A percentile compares a stretch with the other conserved stretches of the same genome.
These are phyloP conservation scores for Lacanobia wlatinum DNA, from an alignment of 2,888 invertebrate species.

Conservation along the genomic window DNA sequence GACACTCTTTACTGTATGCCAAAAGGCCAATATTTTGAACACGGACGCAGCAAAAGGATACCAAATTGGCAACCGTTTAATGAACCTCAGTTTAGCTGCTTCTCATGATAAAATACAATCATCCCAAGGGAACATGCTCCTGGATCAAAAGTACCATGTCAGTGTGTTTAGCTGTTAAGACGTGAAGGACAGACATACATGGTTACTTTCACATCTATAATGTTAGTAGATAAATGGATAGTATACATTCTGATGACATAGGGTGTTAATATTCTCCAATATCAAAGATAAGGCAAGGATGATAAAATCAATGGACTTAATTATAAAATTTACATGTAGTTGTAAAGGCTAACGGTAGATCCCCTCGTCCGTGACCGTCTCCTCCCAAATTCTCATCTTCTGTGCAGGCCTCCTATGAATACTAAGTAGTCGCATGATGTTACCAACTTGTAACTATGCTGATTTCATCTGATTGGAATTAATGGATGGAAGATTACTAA, in stretches of 20 bases:
- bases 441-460: constrained; percentile 48
- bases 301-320: constrained; percentile 2
- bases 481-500: constrained; percentile 41
- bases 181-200: too few relatives aligned
- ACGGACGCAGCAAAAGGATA: not conserved
- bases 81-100: not conserved
- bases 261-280: not conserved
- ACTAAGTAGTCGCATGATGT: constrained; percentile 40
- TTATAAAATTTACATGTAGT: constrained; percentile 28
- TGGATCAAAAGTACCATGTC: too few relatives aligned
- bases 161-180: too few relatives aligned
- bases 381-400: constrained; percentile 51
- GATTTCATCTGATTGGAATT: constrained; percentile 59
- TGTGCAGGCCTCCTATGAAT: constrained; percentile 37
- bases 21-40: not conserved
- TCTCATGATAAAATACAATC: too few relatives aligned
- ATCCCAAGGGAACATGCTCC: too few relatives aligned
- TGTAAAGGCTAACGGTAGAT: constrained; percentile 41
- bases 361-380: constrained; percentile 24
- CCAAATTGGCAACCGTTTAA: not conserved
- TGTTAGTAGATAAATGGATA: not conserved
- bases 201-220: too few relatives aligned
- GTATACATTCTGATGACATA: not conserved
- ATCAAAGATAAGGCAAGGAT: constrained; percentile 8
- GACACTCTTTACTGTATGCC: not conserved